Conservation (phyloP, 2,113 vertebrate genomes). For the Galeopterus variegatus region DNA sequence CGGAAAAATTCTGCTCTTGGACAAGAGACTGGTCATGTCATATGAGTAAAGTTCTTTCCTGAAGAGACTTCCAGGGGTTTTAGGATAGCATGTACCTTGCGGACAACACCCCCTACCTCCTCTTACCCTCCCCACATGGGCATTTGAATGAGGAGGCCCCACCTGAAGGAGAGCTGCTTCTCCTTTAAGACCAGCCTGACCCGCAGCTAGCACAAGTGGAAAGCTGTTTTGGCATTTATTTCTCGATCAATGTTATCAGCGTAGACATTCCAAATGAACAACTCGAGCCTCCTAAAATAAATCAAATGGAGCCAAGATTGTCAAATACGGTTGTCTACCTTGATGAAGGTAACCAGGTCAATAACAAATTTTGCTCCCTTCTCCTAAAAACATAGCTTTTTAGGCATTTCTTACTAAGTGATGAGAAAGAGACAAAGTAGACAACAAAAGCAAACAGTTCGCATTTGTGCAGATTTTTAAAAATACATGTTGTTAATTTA, state of each 20-base stretch:
- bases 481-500: slow-evolving; percentile 35
- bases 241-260: neutral
- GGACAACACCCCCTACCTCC: neutral
- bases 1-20: neutral
- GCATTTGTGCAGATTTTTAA: neutral
- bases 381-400: neutral
- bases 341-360: slow-evolving; percentile 47
- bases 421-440: slow-evolving; percentile 19
- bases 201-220: neutral
- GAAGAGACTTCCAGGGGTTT: neutral
- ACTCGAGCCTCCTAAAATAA: slow-evolving; percentile 69
- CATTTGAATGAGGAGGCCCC: neutral
- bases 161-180: neutral
- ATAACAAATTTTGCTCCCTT: neutral
- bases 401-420: neutral
- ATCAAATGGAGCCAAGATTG: neutral
- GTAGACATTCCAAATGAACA: slow-evolving; percentile 66
- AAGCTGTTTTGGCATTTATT: slow-evolving; percentile 21
- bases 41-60: neutral
- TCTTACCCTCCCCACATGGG: too few relatives aligned
- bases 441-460: slow-evolving; percentile 49
- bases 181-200: neutral
- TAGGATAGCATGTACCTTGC: neutral
- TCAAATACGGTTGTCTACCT: slow-evolving; percentile 26
- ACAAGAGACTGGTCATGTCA: neutral